A percentile compares a stretch with the other conserved stretches of the same genome.
phyloP scores from a whole-genome alignment of 2,888 invertebrate species.

The Tipula vernalis region DNA sequence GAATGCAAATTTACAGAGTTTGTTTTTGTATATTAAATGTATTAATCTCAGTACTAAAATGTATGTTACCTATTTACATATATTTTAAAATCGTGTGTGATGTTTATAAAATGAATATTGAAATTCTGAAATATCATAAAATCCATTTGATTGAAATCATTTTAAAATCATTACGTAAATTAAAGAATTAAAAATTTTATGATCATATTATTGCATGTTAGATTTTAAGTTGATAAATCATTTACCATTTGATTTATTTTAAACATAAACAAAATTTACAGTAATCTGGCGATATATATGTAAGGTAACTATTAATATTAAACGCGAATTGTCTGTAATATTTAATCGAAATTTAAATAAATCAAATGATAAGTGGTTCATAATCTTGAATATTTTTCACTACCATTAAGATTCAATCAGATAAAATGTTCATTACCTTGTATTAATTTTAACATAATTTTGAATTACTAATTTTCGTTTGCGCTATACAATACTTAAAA shows the following conservation, averaged over 20 bases:
- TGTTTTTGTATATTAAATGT: neutral
- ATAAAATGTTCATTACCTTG: neutral
- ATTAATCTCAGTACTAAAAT: neutral
- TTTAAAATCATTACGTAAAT: neutral
- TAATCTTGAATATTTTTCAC: neutral
- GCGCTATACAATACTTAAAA: neutral
- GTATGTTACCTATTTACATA: neutral
- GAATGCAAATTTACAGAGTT: neutral
- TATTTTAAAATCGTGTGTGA: neutral
- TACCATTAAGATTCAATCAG: neutral
- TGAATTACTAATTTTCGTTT: neutral
- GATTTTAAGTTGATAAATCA: neutral
- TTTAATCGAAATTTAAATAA: neutral
- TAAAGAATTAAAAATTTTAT: neutral
- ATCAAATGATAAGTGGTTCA: neutral
- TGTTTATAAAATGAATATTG: neutral
- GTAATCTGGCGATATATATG: too few relatives aligned
- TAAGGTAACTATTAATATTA: too few relatives aligned
- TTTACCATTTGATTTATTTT: neutral
- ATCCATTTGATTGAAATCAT: neutral
- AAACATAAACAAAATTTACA: neutral
- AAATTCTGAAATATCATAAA: neutral
- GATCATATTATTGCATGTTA: neutral
- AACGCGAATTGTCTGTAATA: neutral
- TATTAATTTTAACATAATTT: neutral